These are phyloP conservation scores for Dendrocincla fuliginosa DNA, from an alignment of 2,797 vertebrate species.

Conservation along the genomic window DNA sequence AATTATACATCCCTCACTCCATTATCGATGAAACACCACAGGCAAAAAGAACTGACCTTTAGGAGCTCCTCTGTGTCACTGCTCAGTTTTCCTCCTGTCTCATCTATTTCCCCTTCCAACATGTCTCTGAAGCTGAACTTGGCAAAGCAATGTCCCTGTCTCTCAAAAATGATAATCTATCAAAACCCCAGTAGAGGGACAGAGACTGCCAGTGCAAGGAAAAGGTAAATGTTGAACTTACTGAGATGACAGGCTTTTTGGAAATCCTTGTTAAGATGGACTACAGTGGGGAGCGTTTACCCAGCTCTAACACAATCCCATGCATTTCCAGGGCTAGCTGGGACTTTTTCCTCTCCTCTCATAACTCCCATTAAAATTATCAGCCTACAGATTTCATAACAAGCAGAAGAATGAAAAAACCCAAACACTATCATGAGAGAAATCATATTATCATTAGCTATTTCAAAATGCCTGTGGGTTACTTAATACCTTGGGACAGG, in stretches of 20 bases:
- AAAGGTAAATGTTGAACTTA: constrained; percentile 15
- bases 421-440: neutral
- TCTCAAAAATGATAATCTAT: neutral
- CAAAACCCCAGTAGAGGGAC: neutral
- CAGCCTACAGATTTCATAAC: constrained; percentile 62
- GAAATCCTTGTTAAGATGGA: neutral
- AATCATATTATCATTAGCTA: neutral
- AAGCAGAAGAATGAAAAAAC: constrained; percentile 22
- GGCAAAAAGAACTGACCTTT: neutral
- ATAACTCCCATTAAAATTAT: constrained; percentile 54
- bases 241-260: neutral
- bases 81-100: neutral
- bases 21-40: fast-evolving
- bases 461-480: constrained; percentile 42
- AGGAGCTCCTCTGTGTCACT: neutral
- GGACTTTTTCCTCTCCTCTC: neutral
- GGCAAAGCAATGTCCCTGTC: neutral
- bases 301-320: neutral
- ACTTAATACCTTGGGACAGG: constrained; percentile 12
- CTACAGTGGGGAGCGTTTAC: neutral
- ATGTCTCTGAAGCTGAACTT: neutral
- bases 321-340: neutral
- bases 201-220: neutral
- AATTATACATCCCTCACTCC: neutral
- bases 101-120: neutral